Base-by-base conservation (phyloP, 2,797 vertebrate species). In the Alfaro cultratus region DNA sequence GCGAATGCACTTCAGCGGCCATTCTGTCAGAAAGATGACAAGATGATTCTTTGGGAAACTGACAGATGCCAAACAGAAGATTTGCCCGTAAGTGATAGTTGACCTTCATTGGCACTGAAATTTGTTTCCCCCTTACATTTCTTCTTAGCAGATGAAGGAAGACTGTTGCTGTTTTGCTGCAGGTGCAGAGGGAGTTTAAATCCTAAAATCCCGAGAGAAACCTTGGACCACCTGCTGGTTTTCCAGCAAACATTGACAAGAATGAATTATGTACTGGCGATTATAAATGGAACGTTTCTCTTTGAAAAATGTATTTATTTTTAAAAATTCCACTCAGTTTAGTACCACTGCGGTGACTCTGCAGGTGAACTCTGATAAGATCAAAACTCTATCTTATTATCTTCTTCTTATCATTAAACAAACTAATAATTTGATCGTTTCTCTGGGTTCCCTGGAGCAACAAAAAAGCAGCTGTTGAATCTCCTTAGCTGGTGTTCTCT, bases 11-110 rank as follows among this genome's bases (percentile, higher is more conserved):
- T 34, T 51, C 68, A 74, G 39, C 75, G 83, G 84, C 88, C 88
- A 75, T 70, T 67, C 83, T 93, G 91, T 93, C 92, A 93, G 74
- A 76, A 62, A 85, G 51, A 82, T 67, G 75, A 89, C 80, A 80
- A 81, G 74, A 85, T 91, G 91, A 93, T 39, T 75, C 15, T 83
- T 84, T 76, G 76, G 47, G 73, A 90, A 86, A 82, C 74, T 92
- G 92, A 94, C 90, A 90, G 80, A 72, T 92, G 87, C 84, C 87
- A 94, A 93, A 87, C 86, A 94, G 91, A 92, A 91, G 91, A 76
- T 36, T 79, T 80, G 82, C 87, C 86, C 81, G 45, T 9, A 8
- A 43, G 10, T 84, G 77, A 81, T 75, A 72, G 62, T 84, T 82
- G 85, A 91, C 90, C 90, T 87, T 92, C 83, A 86, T 7, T 18